A percentile compares a stretch with the other conserved stretches of the same genome.
phyloP scores from a whole-genome alignment of 2,113 vertebrate species.

The Campylomormyrus numenius region DNA sequence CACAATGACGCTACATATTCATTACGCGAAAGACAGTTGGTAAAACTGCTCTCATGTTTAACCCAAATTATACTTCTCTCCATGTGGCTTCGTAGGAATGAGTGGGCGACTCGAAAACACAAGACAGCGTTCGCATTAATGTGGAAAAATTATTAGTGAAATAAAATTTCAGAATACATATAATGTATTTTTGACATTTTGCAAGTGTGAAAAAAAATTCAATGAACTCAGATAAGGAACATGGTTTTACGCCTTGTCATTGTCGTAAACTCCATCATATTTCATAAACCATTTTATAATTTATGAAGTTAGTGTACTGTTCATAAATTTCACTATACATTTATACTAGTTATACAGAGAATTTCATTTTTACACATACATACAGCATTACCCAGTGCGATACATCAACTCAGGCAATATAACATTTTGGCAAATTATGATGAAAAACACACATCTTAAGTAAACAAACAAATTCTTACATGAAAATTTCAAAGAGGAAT shows the following conservation, averaged over 20 bases:
- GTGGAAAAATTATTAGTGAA: not conserved
- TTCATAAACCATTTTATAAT: not conserved
- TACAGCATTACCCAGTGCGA: not conserved
- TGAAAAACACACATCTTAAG: not conserved
- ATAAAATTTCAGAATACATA: not conserved
- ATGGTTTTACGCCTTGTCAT: not conserved
- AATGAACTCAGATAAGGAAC: not conserved
- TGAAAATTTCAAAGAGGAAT: not conserved
- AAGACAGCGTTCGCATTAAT: not conserved
- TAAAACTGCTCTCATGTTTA: not conserved
- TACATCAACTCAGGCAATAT: not conserved
- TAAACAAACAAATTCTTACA: not conserved
- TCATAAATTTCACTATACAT: not conserved
- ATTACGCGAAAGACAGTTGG: not conserved
- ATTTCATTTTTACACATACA: not conserved
- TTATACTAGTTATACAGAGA: not conserved
- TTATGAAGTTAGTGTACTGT: not conserved
- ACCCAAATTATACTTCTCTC: not conserved
- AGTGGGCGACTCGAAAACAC: not conserved
- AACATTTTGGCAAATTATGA: not conserved
- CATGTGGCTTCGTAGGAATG: not conserved
- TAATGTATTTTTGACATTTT: not conserved
- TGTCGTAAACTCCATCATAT: not conserved
- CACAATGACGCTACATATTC: not conserved
- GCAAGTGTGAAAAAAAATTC: not conserved